Percentiles rank a stretch among this genome's conserved stretches.
Evolutionary conservation across 2,888 invertebrate species (phyloP).

Genomic region (Polia nebulosa): DNA sequence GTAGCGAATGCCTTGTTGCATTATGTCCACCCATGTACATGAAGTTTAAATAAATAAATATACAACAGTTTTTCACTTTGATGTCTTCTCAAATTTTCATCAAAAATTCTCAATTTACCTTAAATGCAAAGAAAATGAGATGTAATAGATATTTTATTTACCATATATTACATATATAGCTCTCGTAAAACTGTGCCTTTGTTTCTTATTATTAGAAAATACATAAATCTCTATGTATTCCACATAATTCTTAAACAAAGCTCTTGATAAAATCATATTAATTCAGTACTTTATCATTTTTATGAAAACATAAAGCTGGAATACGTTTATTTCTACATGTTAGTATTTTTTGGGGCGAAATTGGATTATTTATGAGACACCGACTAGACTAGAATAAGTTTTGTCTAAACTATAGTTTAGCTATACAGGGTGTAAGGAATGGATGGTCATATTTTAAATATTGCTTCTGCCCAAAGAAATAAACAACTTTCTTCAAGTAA

Average conservation of each 20-base stretch:
- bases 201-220: not conserved
- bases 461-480: too few relatives aligned
- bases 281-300: constrained; percentile 40
- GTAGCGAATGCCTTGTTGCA: too few relatives aligned
- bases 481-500: too few relatives aligned
- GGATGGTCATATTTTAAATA: too few relatives aligned
- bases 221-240: constrained; percentile 10
- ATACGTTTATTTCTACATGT: not conserved
- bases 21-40: too few relatives aligned
- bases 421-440: not conserved
- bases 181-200: not conserved
- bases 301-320: constrained; percentile 4
- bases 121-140: too few relatives aligned
- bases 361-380: not conserved
- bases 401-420: not conserved
- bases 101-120: too few relatives aligned
- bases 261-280: constrained; percentile 16
- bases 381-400: not conserved
- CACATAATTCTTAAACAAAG: not conserved
- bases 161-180: not conserved
- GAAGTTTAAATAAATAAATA: too few relatives aligned
- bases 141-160: not conserved
- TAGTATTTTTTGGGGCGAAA: not conserved
- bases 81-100: too few relatives aligned
- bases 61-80: too few relatives aligned